Conservation (phyloP, 2,113 vertebrate genomes). For the Tragulus kanchil region DNA sequence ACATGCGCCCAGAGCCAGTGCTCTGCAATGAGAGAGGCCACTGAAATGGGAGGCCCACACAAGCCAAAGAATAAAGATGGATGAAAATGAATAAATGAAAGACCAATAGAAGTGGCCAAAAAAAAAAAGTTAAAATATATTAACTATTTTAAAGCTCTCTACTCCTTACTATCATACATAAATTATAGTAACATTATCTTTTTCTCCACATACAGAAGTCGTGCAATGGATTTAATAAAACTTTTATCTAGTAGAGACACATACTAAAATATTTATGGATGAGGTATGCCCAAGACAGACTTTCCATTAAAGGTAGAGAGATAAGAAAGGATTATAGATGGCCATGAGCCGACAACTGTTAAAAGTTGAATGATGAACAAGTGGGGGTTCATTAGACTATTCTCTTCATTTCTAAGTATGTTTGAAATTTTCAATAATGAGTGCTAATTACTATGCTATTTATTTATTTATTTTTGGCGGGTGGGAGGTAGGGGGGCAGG, state of each 20-base stretch:
- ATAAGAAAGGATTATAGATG: background rate
- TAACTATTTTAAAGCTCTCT: background rate
- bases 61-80: too few relatives aligned
- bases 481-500: too few relatives aligned
- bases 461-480: too few relatives aligned
- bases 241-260: background rate
- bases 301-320: background rate
- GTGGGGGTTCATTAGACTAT: background rate
- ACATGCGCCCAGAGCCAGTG: too few relatives aligned
- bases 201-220: background rate
- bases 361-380: background rate
- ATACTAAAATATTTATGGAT: background rate
- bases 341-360: background rate
- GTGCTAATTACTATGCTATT: background rate
- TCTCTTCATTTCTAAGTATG: background rate
- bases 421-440: constrained; percentile 21
- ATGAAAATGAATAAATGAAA: too few relatives aligned
- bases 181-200: background rate
- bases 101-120: too few relatives aligned
- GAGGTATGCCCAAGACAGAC: background rate
- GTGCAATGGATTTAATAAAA: background rate
- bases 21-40: too few relatives aligned
- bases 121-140: constrained; percentile 49
- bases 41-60: too few relatives aligned
- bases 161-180: background rate